phyloP scores from a whole-genome alignment of 2,888 invertebrate genomes.

The Dione vanillae region DNA sequence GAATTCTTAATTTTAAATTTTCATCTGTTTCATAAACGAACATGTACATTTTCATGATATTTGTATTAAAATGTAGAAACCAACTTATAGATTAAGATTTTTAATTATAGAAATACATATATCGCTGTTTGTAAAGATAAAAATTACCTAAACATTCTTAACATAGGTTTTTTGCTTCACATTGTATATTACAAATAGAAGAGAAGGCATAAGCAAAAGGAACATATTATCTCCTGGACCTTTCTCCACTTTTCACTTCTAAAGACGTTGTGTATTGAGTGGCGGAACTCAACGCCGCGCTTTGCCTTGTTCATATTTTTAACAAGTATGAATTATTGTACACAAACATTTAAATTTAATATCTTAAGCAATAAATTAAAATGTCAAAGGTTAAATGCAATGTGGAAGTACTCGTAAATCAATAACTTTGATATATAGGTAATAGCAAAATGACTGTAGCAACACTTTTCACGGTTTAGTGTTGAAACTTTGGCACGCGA shows the following conservation, averaged over 20 bases:
- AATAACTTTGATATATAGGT: constrained; percentile 2
- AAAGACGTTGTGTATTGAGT: no score
- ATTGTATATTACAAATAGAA: no score
- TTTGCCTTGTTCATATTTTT: no score
- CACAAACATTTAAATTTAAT: background rate
- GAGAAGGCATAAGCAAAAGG: no score
- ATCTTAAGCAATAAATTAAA: background rate
- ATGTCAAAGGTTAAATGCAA: background rate
- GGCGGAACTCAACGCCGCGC: no score
- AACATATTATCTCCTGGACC: no score
- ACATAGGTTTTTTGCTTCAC: background rate
- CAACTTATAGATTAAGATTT: background rate
- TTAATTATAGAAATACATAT: background rate
- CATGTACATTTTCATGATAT: background rate
- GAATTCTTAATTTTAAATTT: constrained; percentile 8
- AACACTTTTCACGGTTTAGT: constrained; percentile 1
- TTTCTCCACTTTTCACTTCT: no score
- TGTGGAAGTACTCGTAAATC: constrained; percentile 11
- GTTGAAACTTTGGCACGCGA: constrained; percentile 17
- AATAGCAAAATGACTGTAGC: constrained; percentile 6
- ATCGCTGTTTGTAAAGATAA: no score
- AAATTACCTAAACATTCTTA: no score
- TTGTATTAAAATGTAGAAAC: constrained; percentile 2
- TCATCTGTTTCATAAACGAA: background rate
- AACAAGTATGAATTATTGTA: background rate